Base-by-base conservation (phyloP, 2,113 vertebrate genomes). In the Nestor notabilis region DNA sequence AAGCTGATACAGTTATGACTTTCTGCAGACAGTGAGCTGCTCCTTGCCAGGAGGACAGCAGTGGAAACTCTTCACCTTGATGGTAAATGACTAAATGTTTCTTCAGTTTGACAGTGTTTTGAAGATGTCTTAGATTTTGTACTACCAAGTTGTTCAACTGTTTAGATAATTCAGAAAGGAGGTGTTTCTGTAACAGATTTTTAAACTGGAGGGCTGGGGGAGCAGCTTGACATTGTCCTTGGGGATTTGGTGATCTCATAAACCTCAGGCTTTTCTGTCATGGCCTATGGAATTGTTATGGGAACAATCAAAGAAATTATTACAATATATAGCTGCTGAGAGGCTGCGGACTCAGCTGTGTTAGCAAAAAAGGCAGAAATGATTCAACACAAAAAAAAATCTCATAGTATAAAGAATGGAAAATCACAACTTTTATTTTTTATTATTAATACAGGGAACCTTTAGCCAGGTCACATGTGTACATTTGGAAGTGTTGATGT, bases 21-120 rank as follows among this genome's bases (percentile, higher is more conserved):
- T 92, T 85, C 41, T 83, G 46, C n/a, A 86, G 71, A 20, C n/a
- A 41, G 7, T 41, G 37, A 53, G 31, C 71, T 90, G 85, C 49
- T 80, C 44, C 53, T 80, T 43, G 53, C 24, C 25, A 68, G 21
- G 39, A 55, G 46, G 13, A 70, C 0, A 83, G 35, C 79, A 63
- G 35, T 81, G 68, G 85, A 92, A 94, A 96, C 29, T 29, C 33
- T 83, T 93, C 64, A 75, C 53, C 25, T 90, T 61, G n/a, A 47
- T 72, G 69, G 84, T 55, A 87, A 91, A 87, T 85, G 31, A 19
- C 49, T 49, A 41, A 90, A 49, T 0, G 0, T 80, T 91, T 77
- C 63, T 93, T 84, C 61, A 77, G 83, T 74, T 49, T 93, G 71
- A 61, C 49, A 82, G 9, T 77, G 78, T 97, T 96, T 95, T 80